Percentiles rank a stretch among this genome's conserved stretches.
Conservation (phyloP, 2,113 vertebrate species). For the Patagioenas fasciata region DNA sequence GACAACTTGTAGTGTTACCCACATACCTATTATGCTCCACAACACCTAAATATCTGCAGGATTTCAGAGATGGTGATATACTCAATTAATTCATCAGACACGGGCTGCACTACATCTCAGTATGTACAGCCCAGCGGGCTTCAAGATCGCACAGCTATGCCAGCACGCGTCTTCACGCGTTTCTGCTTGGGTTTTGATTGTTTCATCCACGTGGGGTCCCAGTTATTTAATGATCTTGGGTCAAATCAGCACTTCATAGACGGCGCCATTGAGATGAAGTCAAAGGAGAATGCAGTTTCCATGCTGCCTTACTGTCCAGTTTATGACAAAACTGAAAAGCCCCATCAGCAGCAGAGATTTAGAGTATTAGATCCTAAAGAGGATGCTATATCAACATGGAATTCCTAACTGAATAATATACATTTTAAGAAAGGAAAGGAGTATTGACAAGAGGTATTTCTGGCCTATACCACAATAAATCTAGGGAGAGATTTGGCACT, state of each 20-base stretch:
- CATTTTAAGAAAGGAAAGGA: not conserved
- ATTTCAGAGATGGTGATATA: not conserved
- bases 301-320: not conserved
- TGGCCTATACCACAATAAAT: not conserved
- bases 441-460: not conserved
- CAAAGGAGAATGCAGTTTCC: not conserved
- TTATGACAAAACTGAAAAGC: not conserved
- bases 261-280: not conserved
- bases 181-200: not conserved
- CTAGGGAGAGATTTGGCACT: not conserved
- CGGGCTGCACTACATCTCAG: not conserved
- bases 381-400: not conserved
- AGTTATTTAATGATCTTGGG: not conserved
- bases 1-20: not conserved
- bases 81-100: not conserved
- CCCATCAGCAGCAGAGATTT: not conserved
- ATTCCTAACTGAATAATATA: not conserved
- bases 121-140: not conserved
- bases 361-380: not conserved
- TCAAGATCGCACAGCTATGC: not conserved
- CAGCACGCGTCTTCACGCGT: accelerated
- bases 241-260: not conserved
- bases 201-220: not conserved
- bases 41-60: not conserved
- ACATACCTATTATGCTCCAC: not conserved